Percentiles rank a stretch among this genome's conserved stretches.
phyloP scores from a whole-genome alignment of 2,888 invertebrate genomes.

The Liposcelis brunnea region DNA sequence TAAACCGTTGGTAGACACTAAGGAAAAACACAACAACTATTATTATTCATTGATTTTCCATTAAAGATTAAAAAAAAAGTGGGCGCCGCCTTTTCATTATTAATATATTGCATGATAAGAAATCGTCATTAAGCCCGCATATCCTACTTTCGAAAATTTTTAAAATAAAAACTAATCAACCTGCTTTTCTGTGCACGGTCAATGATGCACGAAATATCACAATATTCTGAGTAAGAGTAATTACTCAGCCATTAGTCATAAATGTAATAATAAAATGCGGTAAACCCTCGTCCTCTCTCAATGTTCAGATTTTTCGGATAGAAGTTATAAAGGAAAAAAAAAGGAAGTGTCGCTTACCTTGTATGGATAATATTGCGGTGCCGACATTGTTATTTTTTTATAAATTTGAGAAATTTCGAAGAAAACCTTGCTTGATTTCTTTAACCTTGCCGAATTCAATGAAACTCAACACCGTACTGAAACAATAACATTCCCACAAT shows the following conservation, averaged over 20 bases:
- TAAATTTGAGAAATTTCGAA: background rate
- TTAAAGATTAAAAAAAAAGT: constrained; percentile 3
- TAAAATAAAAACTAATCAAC: background rate
- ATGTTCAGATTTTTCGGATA: constrained; percentile 3
- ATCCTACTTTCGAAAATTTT: background rate
- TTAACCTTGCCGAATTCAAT: too few relatives aligned
- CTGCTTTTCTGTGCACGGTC: background rate
- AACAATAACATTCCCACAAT: too few relatives aligned
- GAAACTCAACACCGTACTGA: too few relatives aligned
- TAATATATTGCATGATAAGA: constrained; percentile 5
- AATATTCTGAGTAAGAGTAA: too few relatives aligned
- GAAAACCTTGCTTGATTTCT: background rate
- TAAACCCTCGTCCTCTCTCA: background rate
- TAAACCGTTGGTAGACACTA: constrained; percentile 79
- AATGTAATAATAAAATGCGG: constrained; percentile 12
- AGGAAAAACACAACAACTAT: constrained; percentile 18
- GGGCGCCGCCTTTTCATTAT: background rate
- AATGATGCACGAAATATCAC: constrained; percentile 14
- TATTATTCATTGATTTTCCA: background rate
- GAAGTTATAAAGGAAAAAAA: too few relatives aligned
- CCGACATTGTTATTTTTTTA: constrained; percentile 37
- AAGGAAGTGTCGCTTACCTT: constrained; percentile 56
- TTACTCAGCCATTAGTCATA: constrained; percentile 10
- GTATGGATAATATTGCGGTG: constrained; percentile 72
- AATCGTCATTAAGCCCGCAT: background rate